A percentile compares a stretch with the other conserved stretches of the same genome.
These are phyloP conservation scores for Cepaea nemoralis DNA, from an alignment of 1,140 invertebrate species.

Conservation along the genomic window DNA sequence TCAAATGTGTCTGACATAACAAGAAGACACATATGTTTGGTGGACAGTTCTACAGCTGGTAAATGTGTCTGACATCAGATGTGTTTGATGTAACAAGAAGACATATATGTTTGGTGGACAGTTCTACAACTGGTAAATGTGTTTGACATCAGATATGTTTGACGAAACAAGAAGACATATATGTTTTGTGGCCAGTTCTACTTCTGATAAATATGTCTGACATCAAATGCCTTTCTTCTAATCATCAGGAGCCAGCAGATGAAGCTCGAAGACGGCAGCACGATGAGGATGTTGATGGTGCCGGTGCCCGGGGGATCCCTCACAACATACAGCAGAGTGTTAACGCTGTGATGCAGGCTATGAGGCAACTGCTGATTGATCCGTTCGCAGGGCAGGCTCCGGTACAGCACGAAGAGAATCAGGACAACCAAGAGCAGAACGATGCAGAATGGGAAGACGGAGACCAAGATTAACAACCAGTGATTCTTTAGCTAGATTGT, in stretches of 20 bases:
- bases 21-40: too few relatives aligned
- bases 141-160: too few relatives aligned
- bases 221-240: background rate
- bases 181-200: too few relatives aligned
- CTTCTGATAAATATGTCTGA: too few relatives aligned
- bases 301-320: background rate
- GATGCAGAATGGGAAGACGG: conserved; percentile 32
- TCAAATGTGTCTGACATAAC: too few relatives aligned
- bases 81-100: too few relatives aligned
- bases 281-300: conserved; percentile 8
- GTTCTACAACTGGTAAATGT: too few relatives aligned
- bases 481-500: too few relatives aligned
- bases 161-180: too few relatives aligned
- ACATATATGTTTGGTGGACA: too few relatives aligned
- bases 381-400: background rate
- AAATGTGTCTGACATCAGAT: too few relatives aligned
- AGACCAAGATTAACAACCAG: background rate
- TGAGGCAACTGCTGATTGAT: conserved; percentile 14
- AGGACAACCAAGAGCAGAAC: background rate
- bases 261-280: background rate
- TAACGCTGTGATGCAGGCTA: conserved; percentile 36
- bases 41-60: too few relatives aligned
- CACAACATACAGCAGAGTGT: conserved; percentile 31
- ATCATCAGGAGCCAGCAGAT: conserved; percentile 22
- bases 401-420: background rate